Conservation (phyloP, 1,140 invertebrate species). For the Calephelis nemesis region DNA sequence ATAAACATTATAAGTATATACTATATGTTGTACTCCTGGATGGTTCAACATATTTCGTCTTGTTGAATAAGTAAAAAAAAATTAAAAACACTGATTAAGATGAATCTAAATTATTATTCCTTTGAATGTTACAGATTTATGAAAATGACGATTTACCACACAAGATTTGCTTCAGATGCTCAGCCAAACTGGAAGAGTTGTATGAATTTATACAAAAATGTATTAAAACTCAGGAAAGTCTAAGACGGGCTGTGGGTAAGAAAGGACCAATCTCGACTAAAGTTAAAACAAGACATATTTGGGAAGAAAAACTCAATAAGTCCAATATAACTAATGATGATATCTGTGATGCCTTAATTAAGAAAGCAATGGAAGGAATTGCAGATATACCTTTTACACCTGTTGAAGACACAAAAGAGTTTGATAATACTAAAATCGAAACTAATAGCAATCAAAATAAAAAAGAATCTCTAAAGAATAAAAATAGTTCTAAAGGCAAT, state of each 20-base stretch:
- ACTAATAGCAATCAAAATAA: conserved; percentile 22
- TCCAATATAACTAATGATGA: conserved; percentile 75
- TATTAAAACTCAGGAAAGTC: conserved; percentile 62
- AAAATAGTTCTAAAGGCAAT: background rate
- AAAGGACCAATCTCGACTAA: conserved; percentile 42
- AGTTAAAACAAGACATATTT: conserved; percentile 48
- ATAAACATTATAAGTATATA: no score
- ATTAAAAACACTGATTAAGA: no score
- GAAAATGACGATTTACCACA: conserved; percentile 75
- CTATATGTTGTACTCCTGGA: no score
- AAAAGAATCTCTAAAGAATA: conserved; percentile 17
- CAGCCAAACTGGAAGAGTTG: conserved; percentile 73
- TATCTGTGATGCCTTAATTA: conserved; percentile 70
- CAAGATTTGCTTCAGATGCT: conserved; percentile 76
- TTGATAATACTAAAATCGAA: conserved; percentile 16
- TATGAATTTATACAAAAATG: conserved; percentile 75
- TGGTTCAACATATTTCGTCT: no score
- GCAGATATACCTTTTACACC: conserved; percentile 48
- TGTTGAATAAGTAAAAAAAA: no score
- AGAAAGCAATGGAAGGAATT: conserved; percentile 70
- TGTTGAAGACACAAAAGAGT: conserved; percentile 28
- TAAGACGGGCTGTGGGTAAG: conserved; percentile 49
- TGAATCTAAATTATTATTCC: conserved; percentile 11
- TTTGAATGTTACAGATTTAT: conserved; percentile 57
- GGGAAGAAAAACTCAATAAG: conserved; percentile 70